Base-by-base conservation (phyloP, 1,140 invertebrate genomes). In the Tenebrio molitor region DNA sequence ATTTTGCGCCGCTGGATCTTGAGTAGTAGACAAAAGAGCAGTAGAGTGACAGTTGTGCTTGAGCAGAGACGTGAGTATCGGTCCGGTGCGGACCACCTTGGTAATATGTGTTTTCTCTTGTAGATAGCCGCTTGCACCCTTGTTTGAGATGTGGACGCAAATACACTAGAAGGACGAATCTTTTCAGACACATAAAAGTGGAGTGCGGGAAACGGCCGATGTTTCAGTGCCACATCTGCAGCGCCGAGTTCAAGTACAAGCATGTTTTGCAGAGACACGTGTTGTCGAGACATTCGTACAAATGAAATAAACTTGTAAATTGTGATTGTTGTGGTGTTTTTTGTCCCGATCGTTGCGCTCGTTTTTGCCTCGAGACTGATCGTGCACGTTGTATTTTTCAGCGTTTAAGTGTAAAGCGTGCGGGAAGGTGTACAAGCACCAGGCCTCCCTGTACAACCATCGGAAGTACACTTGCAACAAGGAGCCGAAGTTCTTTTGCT, bases 401-500 rank as follows among this genome's bases (percentile, higher is more conserved):
- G 15, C 29, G 12, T 84, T 84, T 78, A 81, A 82, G 66, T 89
- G 88, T 80, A 86, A 85, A 58, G 85, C 86, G 71, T 89, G 88
- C 79, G 85, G 86, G 16, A 87, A 87, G 78, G 83, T 83, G 72
- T 87, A 86, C 80, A 85, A 84, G 77, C 83, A 86, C 77, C 85
- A 85, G 69, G 85, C 83, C 71, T 86, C 85, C 21, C 81, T 88
- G 71, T 86, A 86, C 77, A 83, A 88, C 58, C 90, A 91, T 74
- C 86, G 86, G 70, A 89, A 88, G 70, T 90, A 88, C 78, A 90
- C 91, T 77, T 92, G 91, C 80, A 88, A 89, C 16, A 88, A 89
- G 73, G 83, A 86, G 62, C 89, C 89, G 4, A 85, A 86, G 75
- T 92, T 90, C 83, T 85, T 87, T 79, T 90, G 91, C 41, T n/a